Evolutionary conservation across 2,888 invertebrate species (phyloP).

Genomic region (Ernsta delagoae): DNA sequence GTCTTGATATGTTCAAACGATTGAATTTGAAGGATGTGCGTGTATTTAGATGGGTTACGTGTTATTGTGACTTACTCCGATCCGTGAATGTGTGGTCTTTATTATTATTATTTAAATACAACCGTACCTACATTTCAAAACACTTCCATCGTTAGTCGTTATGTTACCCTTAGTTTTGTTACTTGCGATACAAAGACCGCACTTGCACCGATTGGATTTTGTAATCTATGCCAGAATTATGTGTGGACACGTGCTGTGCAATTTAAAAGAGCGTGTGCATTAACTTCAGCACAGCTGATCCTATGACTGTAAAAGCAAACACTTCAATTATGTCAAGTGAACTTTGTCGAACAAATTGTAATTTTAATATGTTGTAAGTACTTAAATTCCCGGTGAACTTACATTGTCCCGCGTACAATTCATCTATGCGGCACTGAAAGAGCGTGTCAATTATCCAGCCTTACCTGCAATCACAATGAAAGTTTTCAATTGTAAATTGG

Average conservation of each 20-base stretch:
- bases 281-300: constrained; percentile 32
- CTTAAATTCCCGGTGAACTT: constrained; percentile 68
- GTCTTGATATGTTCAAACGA: constrained; percentile 80
- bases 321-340: constrained; percentile 37
- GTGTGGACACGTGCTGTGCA: constrained; percentile 73
- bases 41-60: constrained; percentile 66
- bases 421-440: constrained; percentile 55
- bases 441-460: constrained; percentile 80
- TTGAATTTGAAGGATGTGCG: constrained; percentile 69
- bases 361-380: constrained; percentile 56
- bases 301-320: constrained; percentile 41
- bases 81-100: constrained; percentile 53
- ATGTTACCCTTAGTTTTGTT: constrained; percentile 18
- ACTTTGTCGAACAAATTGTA: constrained; percentile 56
- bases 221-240: constrained; percentile 52
- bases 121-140: constrained; percentile 28
- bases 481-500: constrained; percentile 58
- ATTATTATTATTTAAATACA: constrained; percentile 9
- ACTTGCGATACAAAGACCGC: constrained; percentile 26
- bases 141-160: constrained; percentile 19
- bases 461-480: constrained; percentile 70
- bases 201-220: constrained; percentile 37
- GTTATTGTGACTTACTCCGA: constrained; percentile 52
- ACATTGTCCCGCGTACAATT: constrained; percentile 65
- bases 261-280: constrained; percentile 31